phyloP scores from a whole-genome alignment of 1,140 invertebrate genomes.

The Trialeurodes vaporariorum region DNA sequence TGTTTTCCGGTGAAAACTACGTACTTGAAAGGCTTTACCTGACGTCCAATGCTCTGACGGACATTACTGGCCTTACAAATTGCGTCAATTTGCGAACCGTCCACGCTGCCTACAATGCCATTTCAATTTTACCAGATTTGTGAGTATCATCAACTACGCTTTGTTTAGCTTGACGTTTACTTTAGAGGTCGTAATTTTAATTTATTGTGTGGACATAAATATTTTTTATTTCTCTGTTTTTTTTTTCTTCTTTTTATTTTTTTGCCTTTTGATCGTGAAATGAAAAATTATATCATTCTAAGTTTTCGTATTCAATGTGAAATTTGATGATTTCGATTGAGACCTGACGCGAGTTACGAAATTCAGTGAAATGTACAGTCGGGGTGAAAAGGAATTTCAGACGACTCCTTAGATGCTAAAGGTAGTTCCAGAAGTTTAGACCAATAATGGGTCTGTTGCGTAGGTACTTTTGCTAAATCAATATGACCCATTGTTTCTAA shows the following conservation, averaged over 20 bases:
- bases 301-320: too few species aligned
- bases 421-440: too few species aligned
- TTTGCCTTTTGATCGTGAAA: too few species aligned
- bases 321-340: too few species aligned
- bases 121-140: constrained; percentile 58
- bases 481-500: too few species aligned
- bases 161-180: not conserved
- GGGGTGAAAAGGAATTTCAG: too few species aligned
- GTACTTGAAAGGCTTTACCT: constrained; percentile 58
- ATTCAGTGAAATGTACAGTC: too few species aligned
- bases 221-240: not conserved
- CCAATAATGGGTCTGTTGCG: too few species aligned
- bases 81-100: constrained; percentile 52
- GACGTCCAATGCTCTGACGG: constrained; percentile 63
- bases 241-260: not conserved
- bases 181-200: not conserved
- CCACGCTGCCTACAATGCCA: constrained; percentile 64
- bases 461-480: too few species aligned
- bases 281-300: too few species aligned
- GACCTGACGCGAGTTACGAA: too few species aligned
- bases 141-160: constrained; percentile 25
- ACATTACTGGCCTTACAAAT: constrained; percentile 53
- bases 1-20: constrained; percentile 40
- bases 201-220: not conserved
- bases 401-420: too few species aligned